Conservation (phyloP, 2,113 vertebrate species). For the Chaetodon trifascialis region DNA sequence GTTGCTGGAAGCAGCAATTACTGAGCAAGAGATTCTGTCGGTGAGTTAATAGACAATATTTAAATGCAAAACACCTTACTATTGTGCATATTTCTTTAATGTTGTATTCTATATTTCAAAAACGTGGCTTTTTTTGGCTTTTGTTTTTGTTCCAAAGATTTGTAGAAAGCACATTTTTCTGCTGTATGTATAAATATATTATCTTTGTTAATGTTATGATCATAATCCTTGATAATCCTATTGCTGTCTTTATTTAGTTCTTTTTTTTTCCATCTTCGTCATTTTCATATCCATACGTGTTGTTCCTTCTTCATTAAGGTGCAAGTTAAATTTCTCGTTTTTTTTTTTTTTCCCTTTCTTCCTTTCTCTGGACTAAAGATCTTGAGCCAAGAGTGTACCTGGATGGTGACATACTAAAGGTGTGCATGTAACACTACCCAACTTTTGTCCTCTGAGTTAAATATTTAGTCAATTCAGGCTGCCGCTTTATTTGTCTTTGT, state of each 20-base stretch:
- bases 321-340: constrained; percentile 46
- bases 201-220: constrained; percentile 76
- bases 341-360: constrained; percentile 19
- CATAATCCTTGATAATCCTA: constrained; percentile 69
- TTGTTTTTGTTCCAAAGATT: constrained; percentile 85
- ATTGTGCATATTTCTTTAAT: constrained; percentile 83
- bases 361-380: constrained; percentile 30
- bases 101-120: constrained; percentile 80
- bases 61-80: constrained; percentile 81
- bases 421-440: constrained; percentile 64
- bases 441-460: constrained; percentile 23
- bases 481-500: constrained; percentile 2
- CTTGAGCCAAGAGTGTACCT: constrained; percentile 29
- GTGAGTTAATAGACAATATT: constrained; percentile 73
- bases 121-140: constrained; percentile 78
- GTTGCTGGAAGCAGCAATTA: constrained; percentile 68
- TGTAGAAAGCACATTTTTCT: constrained; percentile 84
- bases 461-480: constrained; percentile 6
- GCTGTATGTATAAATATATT: constrained; percentile 80
- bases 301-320: constrained; percentile 61
- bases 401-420: constrained; percentile 40
- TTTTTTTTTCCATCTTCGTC: constrained; percentile 42
- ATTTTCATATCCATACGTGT: constrained; percentile 43
- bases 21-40: constrained; percentile 69
- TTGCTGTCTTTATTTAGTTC: constrained; percentile 71